A percentile compares a stretch with the other conserved stretches of the same genome.
Conservation (phyloP, 2,888 invertebrate genomes). For the Cerastoderma edule region DNA sequence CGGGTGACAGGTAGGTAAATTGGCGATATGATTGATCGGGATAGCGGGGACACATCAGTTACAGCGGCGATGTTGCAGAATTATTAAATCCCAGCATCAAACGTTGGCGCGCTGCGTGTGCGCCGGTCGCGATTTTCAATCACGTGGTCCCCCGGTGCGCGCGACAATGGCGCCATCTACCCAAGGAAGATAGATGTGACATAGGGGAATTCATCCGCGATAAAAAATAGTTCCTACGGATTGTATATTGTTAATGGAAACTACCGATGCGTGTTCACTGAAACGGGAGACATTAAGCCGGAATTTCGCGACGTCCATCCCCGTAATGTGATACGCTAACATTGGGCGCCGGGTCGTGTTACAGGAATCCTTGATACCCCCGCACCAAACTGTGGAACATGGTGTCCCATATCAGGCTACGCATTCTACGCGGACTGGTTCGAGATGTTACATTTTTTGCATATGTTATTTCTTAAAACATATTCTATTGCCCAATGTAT, state of each 20-base stretch:
- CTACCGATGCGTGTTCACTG: constrained; percentile 30
- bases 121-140: constrained; percentile 58
- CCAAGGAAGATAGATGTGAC: constrained; percentile 61
- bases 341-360: no score
- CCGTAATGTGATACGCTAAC: constrained; percentile 40
- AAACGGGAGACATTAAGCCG: constrained; percentile 26
- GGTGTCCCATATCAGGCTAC: no score
- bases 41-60: constrained; percentile 36
- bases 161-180: constrained; percentile 45
- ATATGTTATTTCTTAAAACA: no score
- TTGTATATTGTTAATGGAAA: constrained; percentile 40
- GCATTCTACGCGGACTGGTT: no score
- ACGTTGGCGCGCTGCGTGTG: constrained; percentile 49
- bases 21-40: constrained; percentile 53
- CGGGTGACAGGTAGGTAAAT: constrained; percentile 59
- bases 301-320: constrained; percentile 30
- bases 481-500: no score
- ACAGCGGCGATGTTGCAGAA: constrained; percentile 52
- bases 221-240: constrained; percentile 53
- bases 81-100: constrained; percentile 62
- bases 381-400: no score
- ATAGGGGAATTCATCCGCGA: constrained; percentile 58
- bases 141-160: constrained; percentile 52
- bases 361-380: no score
- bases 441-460: no score